phyloP scores from a whole-genome alignment of 2,797 vertebrate species.

The Chaunax sp. region DNA sequence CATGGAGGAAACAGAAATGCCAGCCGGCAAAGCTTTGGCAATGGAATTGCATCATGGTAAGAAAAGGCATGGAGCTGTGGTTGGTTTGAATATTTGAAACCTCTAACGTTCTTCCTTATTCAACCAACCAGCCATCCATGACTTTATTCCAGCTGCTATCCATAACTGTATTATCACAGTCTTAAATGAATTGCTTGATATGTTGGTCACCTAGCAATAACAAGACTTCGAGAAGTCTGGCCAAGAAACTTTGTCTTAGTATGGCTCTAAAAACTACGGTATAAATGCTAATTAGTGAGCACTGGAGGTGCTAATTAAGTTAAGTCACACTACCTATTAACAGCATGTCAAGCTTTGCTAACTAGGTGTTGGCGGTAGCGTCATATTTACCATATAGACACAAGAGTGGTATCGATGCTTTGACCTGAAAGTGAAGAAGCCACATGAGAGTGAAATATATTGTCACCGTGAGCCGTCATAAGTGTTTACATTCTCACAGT shows the following conservation, averaged over 20 bases:
- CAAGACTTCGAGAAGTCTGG: neutral
- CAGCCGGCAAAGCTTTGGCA: slow-evolving; percentile 2
- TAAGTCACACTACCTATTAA: no score
- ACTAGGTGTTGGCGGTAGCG: neutral
- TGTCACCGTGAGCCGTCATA: neutral
- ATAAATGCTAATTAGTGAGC: neutral
- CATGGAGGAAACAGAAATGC: slow-evolving; percentile 8
- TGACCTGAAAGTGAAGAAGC: neutral
- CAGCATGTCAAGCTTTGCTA: no score
- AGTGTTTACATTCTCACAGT: slow-evolving; percentile 1
- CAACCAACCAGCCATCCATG: no score
- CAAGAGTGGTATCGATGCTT: neutral
- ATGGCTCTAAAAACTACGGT: neutral
- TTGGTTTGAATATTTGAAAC: slow-evolving; percentile 2
- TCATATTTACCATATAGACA: neutral
- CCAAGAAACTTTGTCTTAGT: neutral
- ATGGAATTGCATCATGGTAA: neutral
- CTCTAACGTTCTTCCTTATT: no score
- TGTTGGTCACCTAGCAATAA: neutral
- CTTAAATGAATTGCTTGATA: neutral
- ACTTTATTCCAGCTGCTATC: neutral
- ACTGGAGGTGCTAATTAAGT: neutral
- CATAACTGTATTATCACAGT: no score
- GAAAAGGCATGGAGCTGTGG: neutral
- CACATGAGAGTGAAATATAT: neutral